Evolutionary conservation across 1,140 invertebrate species (phyloP).

Genomic region (Philotrypesis tridentata): DNA sequence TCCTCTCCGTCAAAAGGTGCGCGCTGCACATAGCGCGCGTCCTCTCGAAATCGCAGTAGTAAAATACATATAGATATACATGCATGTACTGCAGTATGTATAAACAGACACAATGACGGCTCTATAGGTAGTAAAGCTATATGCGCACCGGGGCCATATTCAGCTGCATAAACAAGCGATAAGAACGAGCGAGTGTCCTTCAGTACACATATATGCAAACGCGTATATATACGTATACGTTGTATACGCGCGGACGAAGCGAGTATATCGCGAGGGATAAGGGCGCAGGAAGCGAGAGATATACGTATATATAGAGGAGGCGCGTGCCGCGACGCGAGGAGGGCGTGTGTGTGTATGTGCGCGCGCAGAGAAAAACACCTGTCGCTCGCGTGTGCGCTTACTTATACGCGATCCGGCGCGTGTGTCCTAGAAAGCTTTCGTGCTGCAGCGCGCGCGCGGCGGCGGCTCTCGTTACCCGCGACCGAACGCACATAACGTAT

Average conservation of each 20-base stretch:
- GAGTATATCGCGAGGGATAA: background rate
- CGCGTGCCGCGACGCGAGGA: slow-evolving; percentile 26
- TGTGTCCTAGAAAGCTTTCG: slow-evolving; percentile 45
- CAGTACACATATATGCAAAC: no score
- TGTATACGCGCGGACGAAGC: background rate
- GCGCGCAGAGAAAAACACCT: slow-evolving; percentile 13
- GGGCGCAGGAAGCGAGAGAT: background rate
- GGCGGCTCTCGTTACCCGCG: background rate
- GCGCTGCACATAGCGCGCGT: no score
- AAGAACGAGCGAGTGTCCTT: background rate
- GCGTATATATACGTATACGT: no score
- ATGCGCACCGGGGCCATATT: no score
- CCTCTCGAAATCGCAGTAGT: no score
- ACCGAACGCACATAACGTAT: background rate
- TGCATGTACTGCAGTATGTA: no score
- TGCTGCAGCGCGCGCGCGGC: slow-evolving; percentile 50
- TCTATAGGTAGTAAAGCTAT: background rate
- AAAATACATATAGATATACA: no score
- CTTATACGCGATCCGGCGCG: no score
- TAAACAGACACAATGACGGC: background rate
- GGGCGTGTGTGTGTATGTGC: background rate
- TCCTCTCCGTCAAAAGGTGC: no score
- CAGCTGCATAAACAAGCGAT: slow-evolving; percentile 44
- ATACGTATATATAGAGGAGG: no score
- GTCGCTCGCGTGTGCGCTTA: slow-evolving; percentile 40